Conservation (phyloP, 92 coral and sea anemone genomes). For the Paramuricea clavata region DNA sequence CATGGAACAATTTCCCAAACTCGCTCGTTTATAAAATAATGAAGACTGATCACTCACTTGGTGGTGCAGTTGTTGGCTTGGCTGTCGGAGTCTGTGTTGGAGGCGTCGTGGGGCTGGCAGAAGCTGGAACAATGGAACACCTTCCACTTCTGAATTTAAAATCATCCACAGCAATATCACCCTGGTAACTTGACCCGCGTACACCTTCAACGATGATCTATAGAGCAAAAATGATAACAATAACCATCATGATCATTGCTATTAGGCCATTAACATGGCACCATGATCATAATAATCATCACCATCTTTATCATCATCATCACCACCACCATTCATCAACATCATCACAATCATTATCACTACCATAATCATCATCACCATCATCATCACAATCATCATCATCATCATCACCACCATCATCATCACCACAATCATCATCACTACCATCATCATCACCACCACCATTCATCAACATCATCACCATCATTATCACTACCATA, state of each 20-base stretch:
- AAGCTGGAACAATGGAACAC: conserved; percentile 75
- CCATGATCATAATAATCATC: neutral
- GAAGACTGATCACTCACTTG: conserved; percentile 86
- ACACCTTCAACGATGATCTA: conserved; percentile 92
- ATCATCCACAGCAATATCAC: conserved; percentile 97
- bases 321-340: neutral
- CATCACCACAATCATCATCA: neutral
- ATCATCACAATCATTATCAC: too few species aligned
- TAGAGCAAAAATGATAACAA: neutral
- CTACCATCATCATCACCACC: neutral
- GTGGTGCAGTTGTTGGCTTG: conserved; percentile 63
- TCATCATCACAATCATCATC: neutral
- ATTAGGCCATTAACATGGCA: too few species aligned
- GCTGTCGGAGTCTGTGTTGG: conserved; percentile 68
- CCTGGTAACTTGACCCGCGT: conserved; percentile 72
- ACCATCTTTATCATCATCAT: neutral
- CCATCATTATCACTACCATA: neutral
- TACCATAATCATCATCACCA: too few species aligned
- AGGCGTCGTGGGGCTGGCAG: conserved; percentile 75
- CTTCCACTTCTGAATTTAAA: conserved; percentile 72
- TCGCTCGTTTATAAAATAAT: too few species aligned
- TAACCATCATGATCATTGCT: too few species aligned
- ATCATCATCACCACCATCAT: neutral
- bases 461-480: neutral
- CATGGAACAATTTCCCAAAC: too few species aligned